phyloP scores from a whole-genome alignment of 1,140 invertebrate species.

The Zeugodacus cucurbitae region DNA sequence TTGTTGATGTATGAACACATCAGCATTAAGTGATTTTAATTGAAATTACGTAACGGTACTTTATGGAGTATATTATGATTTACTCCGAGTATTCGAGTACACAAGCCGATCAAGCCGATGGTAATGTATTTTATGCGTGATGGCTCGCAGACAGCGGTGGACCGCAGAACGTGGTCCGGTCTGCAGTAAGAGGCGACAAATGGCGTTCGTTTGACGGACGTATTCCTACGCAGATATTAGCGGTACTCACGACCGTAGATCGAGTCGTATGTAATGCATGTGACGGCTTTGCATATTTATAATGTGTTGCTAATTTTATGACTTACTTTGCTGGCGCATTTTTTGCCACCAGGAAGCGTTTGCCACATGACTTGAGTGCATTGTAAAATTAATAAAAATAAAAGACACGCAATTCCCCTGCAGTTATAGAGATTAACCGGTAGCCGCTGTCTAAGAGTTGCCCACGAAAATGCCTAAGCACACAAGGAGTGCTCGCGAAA shows the following conservation, averaged over 20 bases:
- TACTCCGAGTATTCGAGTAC: not conserved
- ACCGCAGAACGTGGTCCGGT: not conserved
- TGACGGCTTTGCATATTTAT: not conserved
- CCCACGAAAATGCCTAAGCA: not conserved
- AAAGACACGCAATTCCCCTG: not conserved
- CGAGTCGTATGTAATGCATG: not conserved
- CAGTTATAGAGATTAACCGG: not conserved
- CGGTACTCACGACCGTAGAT: not conserved
- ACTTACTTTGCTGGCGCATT: slow-evolving; percentile 3
- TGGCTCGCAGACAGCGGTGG: not conserved
- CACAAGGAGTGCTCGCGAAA: not conserved
- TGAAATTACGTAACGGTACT: slow-evolving; percentile 36
- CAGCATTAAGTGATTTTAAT: slow-evolving; percentile 33
- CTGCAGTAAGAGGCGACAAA: not conserved
- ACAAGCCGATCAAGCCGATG: not conserved
- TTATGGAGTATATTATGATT: slow-evolving; percentile 19
- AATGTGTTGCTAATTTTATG: slow-evolving; percentile 26
- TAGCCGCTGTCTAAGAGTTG: not conserved
- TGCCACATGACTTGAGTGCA: not conserved
- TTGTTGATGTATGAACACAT: slow-evolving; percentile 21
- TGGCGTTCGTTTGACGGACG: not conserved
- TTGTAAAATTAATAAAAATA: not conserved
- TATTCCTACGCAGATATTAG: not conserved
- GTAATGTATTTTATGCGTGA: slow-evolving; percentile 6
- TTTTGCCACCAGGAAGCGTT: slow-evolving; percentile 15